Evolutionary conservation across 2,113 vertebrate genomes (phyloP), one percentile per base, ranked within the genome.

Genomic region (Megaceryle torquata): DNA sequence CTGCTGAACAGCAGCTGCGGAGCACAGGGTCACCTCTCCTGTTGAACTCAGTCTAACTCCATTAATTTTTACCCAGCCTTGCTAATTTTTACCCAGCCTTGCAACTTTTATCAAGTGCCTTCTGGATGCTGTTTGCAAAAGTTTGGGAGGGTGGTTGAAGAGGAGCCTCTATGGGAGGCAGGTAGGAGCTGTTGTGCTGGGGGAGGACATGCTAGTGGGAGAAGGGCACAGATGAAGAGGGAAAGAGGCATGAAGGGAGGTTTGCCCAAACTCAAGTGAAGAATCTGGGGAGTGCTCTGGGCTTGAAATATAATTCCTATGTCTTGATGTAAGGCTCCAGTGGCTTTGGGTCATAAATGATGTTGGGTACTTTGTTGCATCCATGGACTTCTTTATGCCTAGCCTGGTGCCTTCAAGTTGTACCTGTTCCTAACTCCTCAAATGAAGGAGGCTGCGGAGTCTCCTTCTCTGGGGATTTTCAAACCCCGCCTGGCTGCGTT

Each of bases 51-150:
- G 39, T 18, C 25, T 69, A 54, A 8, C 71, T 93, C 82, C 57
- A 8, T 96, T 96, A 93, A 96, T 92, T 88, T 95, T 95, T 95
- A 95, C 39, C 89, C n/a, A 77, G 74, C 28, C 29, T 90, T 72
- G 82, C 48, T 90, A 89, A 91, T 87, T 93, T 95, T 96, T 94
- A 95, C 64, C 80, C n/a, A 63, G 22, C 6, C 64, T 88, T 82
- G 74, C 57, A 35, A 1, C 35, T 81, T 37, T 3, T 56, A 14
- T 22, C 25, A 2, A 2, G 4, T 56, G 31, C n/a, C 3, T 1
- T 6, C 25, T 1, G 1, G 13, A 20, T 65, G 2, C 50, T 75
- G 71, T 19, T 79, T 24, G 28, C 43, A 46, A 75, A 11, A 81
- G 1, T 39, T 21, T 63, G 65, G 75, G 75, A 64, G 37, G 9